These are phyloP conservation scores for Drosophila arizonae DNA, from an alignment of 1,140 invertebrate species.

Conservation along the genomic window DNA sequence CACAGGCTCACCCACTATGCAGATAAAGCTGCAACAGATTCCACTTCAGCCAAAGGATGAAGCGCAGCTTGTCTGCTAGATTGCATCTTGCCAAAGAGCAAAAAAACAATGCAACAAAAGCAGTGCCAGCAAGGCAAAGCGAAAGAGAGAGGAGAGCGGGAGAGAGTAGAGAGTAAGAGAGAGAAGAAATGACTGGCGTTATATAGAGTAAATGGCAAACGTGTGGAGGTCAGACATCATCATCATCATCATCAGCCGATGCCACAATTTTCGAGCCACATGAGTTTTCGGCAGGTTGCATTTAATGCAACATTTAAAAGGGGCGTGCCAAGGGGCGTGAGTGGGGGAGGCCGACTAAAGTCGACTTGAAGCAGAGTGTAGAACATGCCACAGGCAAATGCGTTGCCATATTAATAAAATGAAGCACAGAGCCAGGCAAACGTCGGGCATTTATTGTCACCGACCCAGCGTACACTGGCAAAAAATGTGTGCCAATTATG, in stretches of 20 bases:
- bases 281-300: slow-evolving; percentile 21
- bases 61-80: slow-evolving; percentile 21
- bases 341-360: too few relatives aligned
- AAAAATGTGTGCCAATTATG: too few relatives aligned
- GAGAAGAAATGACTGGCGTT: not conserved
- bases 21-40: slow-evolving; percentile 38
- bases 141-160: not conserved
- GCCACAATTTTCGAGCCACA: slow-evolving; percentile 21
- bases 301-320: not conserved
- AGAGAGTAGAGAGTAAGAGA: not conserved
- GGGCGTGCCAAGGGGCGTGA: not conserved
- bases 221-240: slow-evolving; percentile 24
- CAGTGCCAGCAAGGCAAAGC: not conserved
- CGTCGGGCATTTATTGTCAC: too few relatives aligned
- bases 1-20: slow-evolving; percentile 28
- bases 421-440: not conserved
- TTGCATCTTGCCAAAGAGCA: slow-evolving; percentile 46
- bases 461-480: not conserved
- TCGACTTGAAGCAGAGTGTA: not conserved
- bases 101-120: slow-evolving; percentile 30
- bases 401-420: slow-evolving; percentile 28
- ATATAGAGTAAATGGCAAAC: not conserved
- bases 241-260: slow-evolving; percentile 18
- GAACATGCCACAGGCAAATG: slow-evolving; percentile 14
- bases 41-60: slow-evolving; percentile 1